These are phyloP conservation scores for Matsumurasca onukii DNA, from an alignment of 1,140 invertebrate species.

Conservation along the genomic window DNA sequence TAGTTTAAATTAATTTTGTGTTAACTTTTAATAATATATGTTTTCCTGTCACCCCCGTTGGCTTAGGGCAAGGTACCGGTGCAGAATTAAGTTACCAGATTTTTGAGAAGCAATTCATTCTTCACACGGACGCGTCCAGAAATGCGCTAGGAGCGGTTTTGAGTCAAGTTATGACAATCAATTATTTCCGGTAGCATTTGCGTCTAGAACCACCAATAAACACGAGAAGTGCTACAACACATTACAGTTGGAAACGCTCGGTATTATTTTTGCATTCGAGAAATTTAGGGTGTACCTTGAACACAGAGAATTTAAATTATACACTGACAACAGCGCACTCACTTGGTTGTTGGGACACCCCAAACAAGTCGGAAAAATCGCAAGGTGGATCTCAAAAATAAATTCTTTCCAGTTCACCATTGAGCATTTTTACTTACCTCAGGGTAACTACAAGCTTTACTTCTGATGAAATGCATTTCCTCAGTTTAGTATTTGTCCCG, in stretches of 20 bases:
- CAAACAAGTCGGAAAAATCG: constrained; percentile 9
- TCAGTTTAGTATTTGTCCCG: too few species aligned
- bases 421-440: too few species aligned
- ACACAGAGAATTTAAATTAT: constrained; percentile 8
- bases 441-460: too few species aligned
- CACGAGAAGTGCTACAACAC: background rate
- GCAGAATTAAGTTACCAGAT: too few species aligned
- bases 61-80: too few species aligned
- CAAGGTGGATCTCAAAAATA: constrained; percentile 3
- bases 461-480: too few species aligned
- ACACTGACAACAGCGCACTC: background rate
- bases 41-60: too few species aligned
- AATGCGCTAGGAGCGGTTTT: background rate
- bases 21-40: too few species aligned
- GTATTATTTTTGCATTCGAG: background rate
- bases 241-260: background rate
- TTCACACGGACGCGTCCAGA: background rate
- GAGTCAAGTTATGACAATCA: background rate
- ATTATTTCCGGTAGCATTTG: constrained; percentile 10
- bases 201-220: background rate
- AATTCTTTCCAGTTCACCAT: constrained; percentile 7
- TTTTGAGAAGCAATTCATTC: too few species aligned
- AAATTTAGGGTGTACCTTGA: background rate
- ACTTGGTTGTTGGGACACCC: constrained; percentile 5
- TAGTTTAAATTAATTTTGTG: too few species aligned